phyloP scores from a whole-genome alignment of 2,797 vertebrate genomes.

The Pseudocheirus occidentalis region DNA sequence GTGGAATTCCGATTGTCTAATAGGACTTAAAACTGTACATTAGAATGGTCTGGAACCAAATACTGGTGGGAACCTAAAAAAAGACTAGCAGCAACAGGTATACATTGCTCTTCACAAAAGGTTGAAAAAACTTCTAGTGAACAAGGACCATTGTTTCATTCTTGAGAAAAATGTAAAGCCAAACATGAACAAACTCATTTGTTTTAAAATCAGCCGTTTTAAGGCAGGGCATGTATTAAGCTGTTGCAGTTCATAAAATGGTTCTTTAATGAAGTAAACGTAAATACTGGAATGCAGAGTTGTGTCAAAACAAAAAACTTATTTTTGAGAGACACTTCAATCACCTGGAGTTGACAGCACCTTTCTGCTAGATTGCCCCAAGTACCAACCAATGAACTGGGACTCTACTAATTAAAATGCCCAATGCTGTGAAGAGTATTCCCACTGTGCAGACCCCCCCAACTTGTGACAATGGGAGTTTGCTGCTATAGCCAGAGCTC shows the following conservation, averaged over 20 bases:
- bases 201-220: slow-evolving; percentile 70
- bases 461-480: slow-evolving; percentile 30
- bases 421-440: slow-evolving; percentile 51
- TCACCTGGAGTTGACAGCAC: slow-evolving; percentile 65
- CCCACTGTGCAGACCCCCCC: slow-evolving; percentile 34
- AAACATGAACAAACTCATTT: slow-evolving; percentile 70
- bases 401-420: slow-evolving; percentile 60
- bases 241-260: slow-evolving; percentile 54
- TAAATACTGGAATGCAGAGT: slow-evolving; percentile 77
- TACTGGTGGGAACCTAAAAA: slow-evolving; percentile 77
- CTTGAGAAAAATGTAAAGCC: slow-evolving; percentile 77
- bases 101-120: slow-evolving; percentile 75
- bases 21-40: slow-evolving; percentile 75
- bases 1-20: slow-evolving; percentile 86
- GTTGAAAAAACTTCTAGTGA: slow-evolving; percentile 78
- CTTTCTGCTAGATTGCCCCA: slow-evolving; percentile 53
- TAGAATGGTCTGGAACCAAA: slow-evolving; percentile 75
- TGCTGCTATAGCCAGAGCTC: slow-evolving; percentile 33
- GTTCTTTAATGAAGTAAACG: slow-evolving; percentile 72
- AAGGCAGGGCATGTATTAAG: slow-evolving; percentile 47
- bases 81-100: slow-evolving; percentile 79
- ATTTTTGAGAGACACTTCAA: slow-evolving; percentile 66
- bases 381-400: slow-evolving; percentile 64
- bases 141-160: slow-evolving; percentile 73
- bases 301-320: slow-evolving; percentile 71